Evolutionary conservation across 2,888 invertebrate species (phyloP).

Genomic region (Ormia ochracea): DNA sequence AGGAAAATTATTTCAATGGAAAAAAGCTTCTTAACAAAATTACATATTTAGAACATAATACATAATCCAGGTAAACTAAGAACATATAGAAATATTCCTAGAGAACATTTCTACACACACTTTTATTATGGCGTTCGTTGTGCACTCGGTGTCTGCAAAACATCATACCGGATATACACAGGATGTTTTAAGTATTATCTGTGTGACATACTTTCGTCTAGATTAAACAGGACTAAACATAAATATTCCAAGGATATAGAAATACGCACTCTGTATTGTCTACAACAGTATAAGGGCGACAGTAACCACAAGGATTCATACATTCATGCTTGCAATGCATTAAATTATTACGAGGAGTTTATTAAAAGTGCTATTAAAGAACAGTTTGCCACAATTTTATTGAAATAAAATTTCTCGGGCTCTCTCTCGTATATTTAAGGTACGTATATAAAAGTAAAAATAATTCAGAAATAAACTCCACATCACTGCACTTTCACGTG

Average conservation of each 20-base stretch:
- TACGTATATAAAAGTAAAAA: conserved; percentile 25
- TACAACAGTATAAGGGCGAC: background rate
- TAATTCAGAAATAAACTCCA: conserved; percentile 43
- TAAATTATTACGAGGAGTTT: background rate
- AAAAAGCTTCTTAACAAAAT: conserved; percentile 5
- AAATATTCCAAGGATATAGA: conserved; percentile 6
- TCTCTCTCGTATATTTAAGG: too few species aligned
- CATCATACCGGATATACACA: conserved; percentile 2
- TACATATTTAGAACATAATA: background rate
- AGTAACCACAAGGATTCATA: background rate
- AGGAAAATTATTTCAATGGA: conserved; percentile 11
- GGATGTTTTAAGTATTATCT: background rate
- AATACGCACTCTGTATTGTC: conserved; percentile 9
- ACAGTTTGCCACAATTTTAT: too few species aligned
- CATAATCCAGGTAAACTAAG: background rate
- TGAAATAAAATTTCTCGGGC: too few species aligned
- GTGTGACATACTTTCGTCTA: conserved; percentile 29
- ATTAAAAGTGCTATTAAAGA: background rate
- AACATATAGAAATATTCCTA: background rate
- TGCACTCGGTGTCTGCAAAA: background rate
- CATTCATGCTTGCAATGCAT: background rate
- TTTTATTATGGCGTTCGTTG: background rate
- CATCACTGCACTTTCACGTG: conserved; percentile 29
- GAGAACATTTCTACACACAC: background rate
- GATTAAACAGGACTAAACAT: conserved; percentile 1